A percentile compares a stretch with the other conserved stretches of the same genome.
Evolutionary conservation across 2,797 vertebrate genomes (phyloP).

Genomic region (Triplophysa yarkandensis): DNA sequence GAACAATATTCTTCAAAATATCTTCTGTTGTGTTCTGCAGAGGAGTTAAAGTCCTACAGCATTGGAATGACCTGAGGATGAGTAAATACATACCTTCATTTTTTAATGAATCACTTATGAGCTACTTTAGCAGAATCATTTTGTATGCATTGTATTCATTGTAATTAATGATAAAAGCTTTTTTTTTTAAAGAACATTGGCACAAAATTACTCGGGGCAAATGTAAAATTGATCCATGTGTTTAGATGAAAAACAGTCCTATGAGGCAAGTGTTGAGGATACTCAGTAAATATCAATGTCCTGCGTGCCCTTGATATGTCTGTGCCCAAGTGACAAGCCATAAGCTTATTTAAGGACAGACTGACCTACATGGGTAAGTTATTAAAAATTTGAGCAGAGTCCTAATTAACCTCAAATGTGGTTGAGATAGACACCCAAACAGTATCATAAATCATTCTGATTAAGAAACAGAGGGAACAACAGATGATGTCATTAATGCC

Average conservation of each 20-base stretch:
- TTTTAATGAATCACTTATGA: no score
- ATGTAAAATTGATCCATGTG: neutral
- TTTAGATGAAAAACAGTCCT: slow-evolving; percentile 14
- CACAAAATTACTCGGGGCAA: neutral
- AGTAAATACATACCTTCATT: no score
- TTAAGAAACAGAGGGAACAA: slow-evolving; percentile 51
- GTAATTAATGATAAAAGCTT: neutral
- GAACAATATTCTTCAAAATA: no score
- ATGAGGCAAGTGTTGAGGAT: neutral
- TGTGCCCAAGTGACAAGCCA: slow-evolving; percentile 26
- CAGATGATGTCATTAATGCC: slow-evolving; percentile 53
- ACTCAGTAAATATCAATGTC: slow-evolving; percentile 32
- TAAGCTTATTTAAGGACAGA: slow-evolving; percentile 27
- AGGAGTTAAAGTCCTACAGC: no score
- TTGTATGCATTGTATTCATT: neutral
- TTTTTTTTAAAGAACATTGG: neutral
- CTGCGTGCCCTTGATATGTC: slow-evolving; percentile 21
- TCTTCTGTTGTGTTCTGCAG: no score
- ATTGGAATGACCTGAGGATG: no score
- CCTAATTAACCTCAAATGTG: slow-evolving; percentile 49
- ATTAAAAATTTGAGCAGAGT: slow-evolving; percentile 38
- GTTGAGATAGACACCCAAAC: slow-evolving; percentile 53
- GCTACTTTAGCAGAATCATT: neutral
- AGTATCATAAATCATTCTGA: slow-evolving; percentile 56
- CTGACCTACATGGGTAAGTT: slow-evolving; percentile 39